Conservation (phyloP, 2,113 vertebrate genomes). For the Picathartes gymnocephalus region DNA sequence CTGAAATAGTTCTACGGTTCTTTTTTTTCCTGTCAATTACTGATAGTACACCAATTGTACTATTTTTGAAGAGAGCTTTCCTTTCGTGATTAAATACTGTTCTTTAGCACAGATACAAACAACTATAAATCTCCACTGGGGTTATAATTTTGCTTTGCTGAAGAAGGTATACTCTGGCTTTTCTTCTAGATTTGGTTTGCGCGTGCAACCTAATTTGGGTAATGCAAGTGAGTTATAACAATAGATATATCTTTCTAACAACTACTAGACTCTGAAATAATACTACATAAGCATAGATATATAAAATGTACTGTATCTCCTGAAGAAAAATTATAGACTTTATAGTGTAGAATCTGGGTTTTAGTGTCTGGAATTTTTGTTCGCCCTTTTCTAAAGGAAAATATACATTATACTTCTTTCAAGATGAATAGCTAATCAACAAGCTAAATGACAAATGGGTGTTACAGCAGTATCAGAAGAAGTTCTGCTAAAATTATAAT, state of each 20-base stretch:
- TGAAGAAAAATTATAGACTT: background rate
- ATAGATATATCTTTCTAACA: background rate
- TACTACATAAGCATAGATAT: background rate
- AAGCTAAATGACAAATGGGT: background rate
- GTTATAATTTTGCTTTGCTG: background rate
- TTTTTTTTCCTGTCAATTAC: background rate
- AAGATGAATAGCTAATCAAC: background rate
- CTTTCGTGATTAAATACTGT: background rate
- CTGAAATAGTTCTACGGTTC: background rate
- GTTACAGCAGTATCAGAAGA: background rate
- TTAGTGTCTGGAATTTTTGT: background rate
- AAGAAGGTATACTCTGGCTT: background rate
- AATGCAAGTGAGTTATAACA: background rate
- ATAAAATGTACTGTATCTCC: background rate
- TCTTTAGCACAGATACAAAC: background rate
- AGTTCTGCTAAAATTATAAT: background rate
- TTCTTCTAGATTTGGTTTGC: background rate
- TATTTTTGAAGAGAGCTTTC: background rate
- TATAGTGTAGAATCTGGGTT: background rate
- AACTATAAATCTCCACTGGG: background rate
- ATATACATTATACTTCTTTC: background rate
- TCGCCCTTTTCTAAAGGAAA: background rate
- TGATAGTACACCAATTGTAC: background rate
- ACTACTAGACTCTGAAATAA: background rate
- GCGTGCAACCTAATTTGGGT: background rate